Conservation (phyloP, 2,888 invertebrate genomes). For the Cosmopolites sordidus region DNA sequence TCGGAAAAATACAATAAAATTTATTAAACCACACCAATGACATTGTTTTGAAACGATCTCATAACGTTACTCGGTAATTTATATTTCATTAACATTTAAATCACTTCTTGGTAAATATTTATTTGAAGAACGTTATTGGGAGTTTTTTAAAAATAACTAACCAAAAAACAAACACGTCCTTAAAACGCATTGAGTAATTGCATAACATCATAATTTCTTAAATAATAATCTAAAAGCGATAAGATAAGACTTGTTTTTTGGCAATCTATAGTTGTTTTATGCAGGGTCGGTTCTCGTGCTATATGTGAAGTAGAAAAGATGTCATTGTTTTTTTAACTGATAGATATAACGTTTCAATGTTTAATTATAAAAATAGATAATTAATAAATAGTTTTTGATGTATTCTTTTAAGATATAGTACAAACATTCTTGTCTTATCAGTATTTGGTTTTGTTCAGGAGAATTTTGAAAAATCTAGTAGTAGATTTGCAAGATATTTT, state of each 20-base stretch:
- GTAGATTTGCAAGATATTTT: too few species aligned
- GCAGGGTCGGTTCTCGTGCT: too few species aligned
- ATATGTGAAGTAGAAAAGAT: too few species aligned
- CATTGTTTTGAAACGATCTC: constrained; percentile 8
- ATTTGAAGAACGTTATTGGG: constrained; percentile 15
- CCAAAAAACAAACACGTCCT: constrained; percentile 15
- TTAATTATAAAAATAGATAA: too few species aligned
- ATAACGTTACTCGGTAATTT: neutral
- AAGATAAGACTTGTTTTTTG: neutral
- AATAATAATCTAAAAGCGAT: neutral
- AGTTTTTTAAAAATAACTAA: constrained; percentile 3
- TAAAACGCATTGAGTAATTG: constrained; percentile 9
- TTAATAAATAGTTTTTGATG: too few species aligned
- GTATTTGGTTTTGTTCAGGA: too few species aligned
- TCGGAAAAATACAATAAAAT: too few species aligned
- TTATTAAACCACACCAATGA: neutral
- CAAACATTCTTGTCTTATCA: too few species aligned
- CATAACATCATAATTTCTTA: neutral
- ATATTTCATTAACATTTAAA: neutral
- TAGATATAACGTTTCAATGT: too few species aligned
- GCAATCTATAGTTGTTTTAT: neutral
- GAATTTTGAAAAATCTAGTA: too few species aligned
- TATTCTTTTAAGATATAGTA: too few species aligned
- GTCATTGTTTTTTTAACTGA: too few species aligned
- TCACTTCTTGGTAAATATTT: constrained; percentile 17